Base-by-base conservation (phyloP, 2,888 invertebrate species). In the Choreutis nemorana region DNA sequence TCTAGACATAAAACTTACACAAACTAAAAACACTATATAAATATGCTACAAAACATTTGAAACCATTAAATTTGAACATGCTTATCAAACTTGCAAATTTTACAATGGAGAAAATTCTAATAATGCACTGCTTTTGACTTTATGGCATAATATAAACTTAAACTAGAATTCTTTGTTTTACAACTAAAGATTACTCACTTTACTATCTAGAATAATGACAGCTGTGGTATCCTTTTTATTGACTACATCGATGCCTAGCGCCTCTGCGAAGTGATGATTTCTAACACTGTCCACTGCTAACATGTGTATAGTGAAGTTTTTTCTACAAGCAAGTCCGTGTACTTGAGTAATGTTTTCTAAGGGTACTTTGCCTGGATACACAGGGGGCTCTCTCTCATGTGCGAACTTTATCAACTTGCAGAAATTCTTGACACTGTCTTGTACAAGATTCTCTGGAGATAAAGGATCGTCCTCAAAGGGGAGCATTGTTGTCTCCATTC, bases 191-290 rank as follows among this genome's bases (percentile, higher is more conserved):
- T 3, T 32, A 48, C 66, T 65, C 66, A 90, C 90, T 73, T 83
- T 80, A 41, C 83, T 82, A 62, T 91, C 87, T 39, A 91, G 65
- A 47, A 91, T 87, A 30, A 90, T 81, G 24, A 84, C 84, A 14
- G 83, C 82, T 16, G 87, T 88, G 63, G 81, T 84, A 46, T 88
- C 84, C 33, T 66, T 78, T 33, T 57, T 73, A 23, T 72, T 79
- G 7, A 63, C 57, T 16, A 89, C 63, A 56, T 91, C 85, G 12
- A 91, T 80, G 2, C 91, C 91, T 3, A 93, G 80, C 13, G 83
- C 82, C 50, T 89, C 86, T 0, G 90, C 88, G 51, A 92, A 89
- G 47, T 88, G 84, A 41, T 84, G 83, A 50, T 89, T 88, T 29
- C 81, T 67, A 2, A 86, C 60, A 41, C 88, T 88, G 54, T 94